A percentile compares a stretch with the other conserved stretches of the same genome.
These are phyloP conservation scores for Caenorhabditis sp. DNA, from an alignment of 2,888 invertebrate genomes.

Conservation along the genomic window DNA sequence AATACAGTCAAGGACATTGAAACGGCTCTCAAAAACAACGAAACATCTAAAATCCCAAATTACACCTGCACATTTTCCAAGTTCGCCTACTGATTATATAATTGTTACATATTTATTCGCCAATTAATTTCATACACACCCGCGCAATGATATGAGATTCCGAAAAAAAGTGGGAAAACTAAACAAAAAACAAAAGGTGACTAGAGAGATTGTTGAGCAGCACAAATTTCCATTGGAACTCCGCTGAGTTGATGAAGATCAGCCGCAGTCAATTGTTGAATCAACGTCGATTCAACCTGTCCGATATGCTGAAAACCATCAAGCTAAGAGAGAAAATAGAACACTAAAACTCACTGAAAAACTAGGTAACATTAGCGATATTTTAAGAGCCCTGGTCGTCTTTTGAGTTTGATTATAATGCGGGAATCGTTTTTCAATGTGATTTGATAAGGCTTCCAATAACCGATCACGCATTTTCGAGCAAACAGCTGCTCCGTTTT, in stretches of 20 bases:
- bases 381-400: conserved; percentile 44
- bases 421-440: conserved; percentile 49
- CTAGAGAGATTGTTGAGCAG: conserved; percentile 26
- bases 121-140: background rate
- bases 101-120: background rate
- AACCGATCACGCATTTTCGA: conserved; percentile 45
- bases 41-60: conserved; percentile 24
- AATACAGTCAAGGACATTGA: conserved; percentile 20
- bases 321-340: background rate
- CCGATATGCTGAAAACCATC: conserved; percentile 50
- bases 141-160: background rate
- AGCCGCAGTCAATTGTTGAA: conserved; percentile 46
- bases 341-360: conserved; percentile 55
- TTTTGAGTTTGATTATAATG: conserved; percentile 40
- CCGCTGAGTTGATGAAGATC: conserved; percentile 51
- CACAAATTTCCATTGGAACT: conserved; percentile 54
- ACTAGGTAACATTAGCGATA: conserved; percentile 52
- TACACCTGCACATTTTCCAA: conserved; percentile 28
- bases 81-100: background rate
- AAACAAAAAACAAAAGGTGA: background rate
- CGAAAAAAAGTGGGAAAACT: background rate
- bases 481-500: conserved; percentile 29
- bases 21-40: conserved; percentile 10
- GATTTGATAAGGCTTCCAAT: conserved; percentile 41
- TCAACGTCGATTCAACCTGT: conserved; percentile 52